Percentiles rank a stretch among this genome's conserved stretches.
Conservation (phyloP, 23 tunicate genomes). For the Phallusia fumigata region DNA sequence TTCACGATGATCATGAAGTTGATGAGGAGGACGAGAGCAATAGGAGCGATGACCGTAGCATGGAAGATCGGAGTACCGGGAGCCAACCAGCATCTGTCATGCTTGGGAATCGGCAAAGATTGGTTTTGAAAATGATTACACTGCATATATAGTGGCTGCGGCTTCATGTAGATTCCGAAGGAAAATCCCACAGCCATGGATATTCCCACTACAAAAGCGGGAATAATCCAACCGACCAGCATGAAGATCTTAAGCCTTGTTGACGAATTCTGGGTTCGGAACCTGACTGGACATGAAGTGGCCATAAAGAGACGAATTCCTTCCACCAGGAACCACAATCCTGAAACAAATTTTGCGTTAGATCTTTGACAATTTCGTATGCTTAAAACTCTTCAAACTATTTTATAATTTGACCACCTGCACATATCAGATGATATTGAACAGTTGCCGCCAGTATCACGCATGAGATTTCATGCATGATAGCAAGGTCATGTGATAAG, state of each 20-base stretch:
- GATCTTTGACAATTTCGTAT: neutral
- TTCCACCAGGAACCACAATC: neutral
- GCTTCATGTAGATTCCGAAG: neutral
- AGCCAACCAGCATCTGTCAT: slow-evolving; percentile 6
- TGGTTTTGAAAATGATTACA: neutral
- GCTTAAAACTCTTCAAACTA: neutral
- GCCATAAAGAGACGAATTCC: slow-evolving; percentile 2
- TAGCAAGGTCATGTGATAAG: neutral
- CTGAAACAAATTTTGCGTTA: neutral
- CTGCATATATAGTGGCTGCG: neutral
- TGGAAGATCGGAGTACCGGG: neutral
- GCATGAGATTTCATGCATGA: neutral
- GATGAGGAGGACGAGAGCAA: slow-evolving; percentile 11
- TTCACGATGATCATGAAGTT: neutral
- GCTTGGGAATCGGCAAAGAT: neutral
- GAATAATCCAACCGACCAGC: neutral
- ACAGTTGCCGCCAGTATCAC: neutral
- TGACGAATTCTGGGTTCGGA: neutral
- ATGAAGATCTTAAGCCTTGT: neutral
- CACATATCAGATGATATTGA: neutral
- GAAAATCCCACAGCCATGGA: neutral
- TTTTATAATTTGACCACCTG: neutral
- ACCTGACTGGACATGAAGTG: neutral
- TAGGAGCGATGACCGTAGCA: neutral
- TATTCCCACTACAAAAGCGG: neutral